Conservation (phyloP, 1,140 invertebrate genomes). For the Lepidurus couesii region DNA sequence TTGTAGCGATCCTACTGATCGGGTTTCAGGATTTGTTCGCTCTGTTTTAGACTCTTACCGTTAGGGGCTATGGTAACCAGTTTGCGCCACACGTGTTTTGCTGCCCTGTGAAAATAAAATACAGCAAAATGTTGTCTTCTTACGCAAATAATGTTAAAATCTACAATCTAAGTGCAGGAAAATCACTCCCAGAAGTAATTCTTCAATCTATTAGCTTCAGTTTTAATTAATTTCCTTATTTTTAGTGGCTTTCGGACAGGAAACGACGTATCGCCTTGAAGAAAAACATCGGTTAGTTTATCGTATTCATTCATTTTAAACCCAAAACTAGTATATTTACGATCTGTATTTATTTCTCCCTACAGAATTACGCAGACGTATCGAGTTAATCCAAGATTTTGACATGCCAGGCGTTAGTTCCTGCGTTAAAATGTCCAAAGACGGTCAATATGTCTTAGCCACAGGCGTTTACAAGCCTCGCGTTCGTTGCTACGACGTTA, state of each 20-base stretch:
- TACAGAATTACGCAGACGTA: constrained; percentile 71
- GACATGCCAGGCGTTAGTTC: constrained; percentile 94
- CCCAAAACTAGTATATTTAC: not conserved
- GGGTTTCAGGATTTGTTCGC: too few species aligned
- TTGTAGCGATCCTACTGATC: too few species aligned
- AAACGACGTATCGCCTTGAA: constrained; percentile 78
- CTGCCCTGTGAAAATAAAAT: not conserved
- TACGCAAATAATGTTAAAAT: constrained; percentile 89
- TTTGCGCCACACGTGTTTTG: not conserved
- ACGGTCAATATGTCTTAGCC: constrained; percentile 87
- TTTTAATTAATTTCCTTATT: constrained; percentile 39
- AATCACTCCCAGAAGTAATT: constrained; percentile 89
- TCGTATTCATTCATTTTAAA: not conserved
- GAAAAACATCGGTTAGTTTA: constrained; percentile 68
- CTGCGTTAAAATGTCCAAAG: constrained; percentile 75
- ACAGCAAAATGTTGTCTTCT: constrained; percentile 38
- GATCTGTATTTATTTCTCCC: not conserved
- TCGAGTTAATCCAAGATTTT: constrained; percentile 98
- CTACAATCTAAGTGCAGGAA: constrained; percentile 93
- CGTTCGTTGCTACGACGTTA: constrained; percentile 92
- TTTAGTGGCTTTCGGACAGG: constrained; percentile 86
- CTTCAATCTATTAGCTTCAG: not conserved
- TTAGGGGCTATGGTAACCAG: too few species aligned
- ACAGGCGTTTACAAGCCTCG: constrained; percentile 95
- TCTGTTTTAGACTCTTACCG: too few species aligned